A percentile compares a stretch with the other conserved stretches of the same genome.
Evolutionary conservation across 2,797 vertebrate genomes (phyloP).

Genomic region (Coregonus suidteri): DNA sequence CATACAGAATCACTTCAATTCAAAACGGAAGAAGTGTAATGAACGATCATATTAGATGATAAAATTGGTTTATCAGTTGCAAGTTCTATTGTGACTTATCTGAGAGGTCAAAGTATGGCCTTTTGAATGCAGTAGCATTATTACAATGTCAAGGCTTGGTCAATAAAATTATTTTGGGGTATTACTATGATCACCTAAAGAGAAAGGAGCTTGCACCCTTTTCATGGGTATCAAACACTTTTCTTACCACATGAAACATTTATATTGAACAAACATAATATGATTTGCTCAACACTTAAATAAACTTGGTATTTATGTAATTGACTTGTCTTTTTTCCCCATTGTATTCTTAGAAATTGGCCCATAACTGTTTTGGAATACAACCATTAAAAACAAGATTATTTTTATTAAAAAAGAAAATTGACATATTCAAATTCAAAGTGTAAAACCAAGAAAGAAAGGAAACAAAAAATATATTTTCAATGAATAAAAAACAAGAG

Average conservation of each 20-base stretch:
- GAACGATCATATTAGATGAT: constrained; percentile 1
- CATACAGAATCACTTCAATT: not conserved
- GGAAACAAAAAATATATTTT: constrained; percentile 44
- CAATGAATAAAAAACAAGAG: constrained; percentile 75
- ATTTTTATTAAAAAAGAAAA: constrained; percentile 76
- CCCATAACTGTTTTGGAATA: not conserved
- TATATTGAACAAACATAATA: not conserved
- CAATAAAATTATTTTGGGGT: not conserved
- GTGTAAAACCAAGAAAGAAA: constrained; percentile 74
- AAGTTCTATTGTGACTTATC: constrained; percentile 35
- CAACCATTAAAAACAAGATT: constrained; percentile 62
- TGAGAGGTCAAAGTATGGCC: constrained; percentile 47
- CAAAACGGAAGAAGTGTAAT: constrained; percentile 20
- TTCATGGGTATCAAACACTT: not conserved
- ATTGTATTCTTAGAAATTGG: not conserved
- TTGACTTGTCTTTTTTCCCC: not conserved
- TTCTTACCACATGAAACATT: not conserved
- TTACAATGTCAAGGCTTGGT: constrained; percentile 5
- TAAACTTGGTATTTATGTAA: constrained; percentile 37
- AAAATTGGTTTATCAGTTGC: constrained; percentile 27
- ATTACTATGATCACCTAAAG: not conserved
- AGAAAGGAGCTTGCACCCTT: constrained; percentile 5
- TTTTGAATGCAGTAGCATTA: constrained; percentile 39
- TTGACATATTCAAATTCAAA: constrained; percentile 75
- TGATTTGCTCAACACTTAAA: constrained; percentile 61